Evolutionary conservation across 2,113 vertebrate species (phyloP), one percentile per base, ranked within the genome.

Genomic region (Serilophus lunatus): DNA sequence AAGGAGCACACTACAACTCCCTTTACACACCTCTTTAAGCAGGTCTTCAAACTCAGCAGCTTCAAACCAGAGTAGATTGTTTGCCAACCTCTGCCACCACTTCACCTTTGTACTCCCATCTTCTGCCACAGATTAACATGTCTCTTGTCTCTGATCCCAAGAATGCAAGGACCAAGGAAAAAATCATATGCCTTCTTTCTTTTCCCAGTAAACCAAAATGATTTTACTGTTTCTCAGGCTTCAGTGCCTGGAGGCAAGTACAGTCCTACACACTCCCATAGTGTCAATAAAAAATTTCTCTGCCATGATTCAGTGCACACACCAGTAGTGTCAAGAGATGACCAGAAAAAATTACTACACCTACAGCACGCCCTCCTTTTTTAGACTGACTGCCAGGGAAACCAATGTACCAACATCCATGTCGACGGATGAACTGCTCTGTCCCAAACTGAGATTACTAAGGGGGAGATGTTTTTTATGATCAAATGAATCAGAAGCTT

Each of bases 261-360:
- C 19, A 18, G 12, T 57, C 50, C 38, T 17, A 51, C 16, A 63
- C 18, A 33, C 26, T 63, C 0, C 0, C 1, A 0, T 1, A 61
- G 19, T 6, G 12, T 8, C 0, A 0, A 53, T 72, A 35, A 76
- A 83, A 86, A 42, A 40, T 5, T 22, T 71, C 36, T n/a, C 16
- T 5, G 3, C 17, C 31, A 18, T 44, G 78, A 50, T 77, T 56
- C 66, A 26, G 33, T 60, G 49, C 38, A 47, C 31, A 31, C 4
- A 63, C 23, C 18, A n/a, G 13, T 5, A 70, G 49, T 13, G 22
- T 33, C n/a, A 92, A 35, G 13, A 66, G 35, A 71, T 4, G 1
- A 64, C 24, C 20, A 63, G 71, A 75, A 19, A 64, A 88, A 68
- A 49, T 44, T 5, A 47, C 50, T 71, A 40, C 15, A 56, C 28